Base-by-base conservation (phyloP, 2,113 vertebrate genomes). In the Petrocephalus zakoni region DNA sequence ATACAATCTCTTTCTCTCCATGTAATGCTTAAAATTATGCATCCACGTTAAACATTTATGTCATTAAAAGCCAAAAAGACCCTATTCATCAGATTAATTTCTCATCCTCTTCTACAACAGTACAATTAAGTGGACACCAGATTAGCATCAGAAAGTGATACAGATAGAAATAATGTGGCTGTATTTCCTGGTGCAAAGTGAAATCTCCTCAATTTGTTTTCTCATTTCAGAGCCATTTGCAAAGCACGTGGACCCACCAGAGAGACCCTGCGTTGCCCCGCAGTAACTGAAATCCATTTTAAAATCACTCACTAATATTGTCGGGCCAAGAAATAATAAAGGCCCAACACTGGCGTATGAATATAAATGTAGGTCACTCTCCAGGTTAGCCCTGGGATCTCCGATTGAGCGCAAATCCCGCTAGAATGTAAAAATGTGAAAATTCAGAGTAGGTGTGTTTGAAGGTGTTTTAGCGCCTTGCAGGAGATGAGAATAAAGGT, bases 101-200 rank as follows among this genome's bases (percentile, higher is more conserved):
- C 47, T 46, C 56, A 42, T 87, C 72, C 47, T 96, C 95, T 92
- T 93, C 95, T 95, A 95, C 95, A 96, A 97, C 93, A 94, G 94
- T 90, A 22, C 90, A 95, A 94, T 93, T 78, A 93, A 94, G 93
- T 94, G 94, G 93, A 95, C 96, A 97, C 97, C 95, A 94, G 96
- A 98, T 98, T 97, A 97, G 96, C 97, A 97, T 96, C 95, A 96
- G 96, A 96, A 97, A 96, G 96, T 94, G 95, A 96, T 95, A 94
- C 94, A 96, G 96, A 96, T 96, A 97, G 96, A 96, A 98, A 96
- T 97, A 97, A 97, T 96, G 95, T 95, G 92, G 94, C 96, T 97
- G 97, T 97, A 97, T 97, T 96, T 94, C 97, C 94, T 96, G 93
- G 96, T 96, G 96, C 95, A 96, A 93, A 93, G 92, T 94, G 93